Conservation (phyloP, 2,888 invertebrate genomes). For the Sialis lutaria region DNA sequence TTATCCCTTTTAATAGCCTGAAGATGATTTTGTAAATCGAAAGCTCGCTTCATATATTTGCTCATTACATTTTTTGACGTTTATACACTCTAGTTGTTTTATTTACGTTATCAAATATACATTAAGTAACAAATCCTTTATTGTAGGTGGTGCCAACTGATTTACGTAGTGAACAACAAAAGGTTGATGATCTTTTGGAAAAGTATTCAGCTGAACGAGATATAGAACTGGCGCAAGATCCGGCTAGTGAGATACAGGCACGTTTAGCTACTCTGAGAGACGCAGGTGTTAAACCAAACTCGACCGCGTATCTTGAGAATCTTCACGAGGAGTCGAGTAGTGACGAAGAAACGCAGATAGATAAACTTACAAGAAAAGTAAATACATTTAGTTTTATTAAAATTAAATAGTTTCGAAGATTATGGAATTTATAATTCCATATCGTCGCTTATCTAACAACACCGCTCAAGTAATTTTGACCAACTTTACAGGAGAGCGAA, state of each 20-base stretch:
- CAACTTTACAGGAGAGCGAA: too few species aligned
- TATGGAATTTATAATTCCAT: too few species aligned
- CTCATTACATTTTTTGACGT: too few species aligned
- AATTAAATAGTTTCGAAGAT: too few species aligned
- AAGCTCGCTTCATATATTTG: too few species aligned
- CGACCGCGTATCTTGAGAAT: conserved; percentile 20
- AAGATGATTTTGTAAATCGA: too few species aligned
- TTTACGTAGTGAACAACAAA: conserved; percentile 47
- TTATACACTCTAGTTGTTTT: too few species aligned
- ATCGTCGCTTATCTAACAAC: too few species aligned
- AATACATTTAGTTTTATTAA: background rate
- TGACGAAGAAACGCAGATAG: conserved; percentile 22
- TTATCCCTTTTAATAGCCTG: too few species aligned
- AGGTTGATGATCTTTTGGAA: conserved; percentile 48
- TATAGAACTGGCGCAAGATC: conserved; percentile 26
- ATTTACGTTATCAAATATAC: too few species aligned
- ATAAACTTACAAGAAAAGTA: conserved; percentile 24
- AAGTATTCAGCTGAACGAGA: conserved; percentile 29
- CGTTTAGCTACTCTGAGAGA: conserved; percentile 33
- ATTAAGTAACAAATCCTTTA: too few species aligned
- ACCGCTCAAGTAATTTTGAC: too few species aligned
- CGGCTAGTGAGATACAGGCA: conserved; percentile 32
- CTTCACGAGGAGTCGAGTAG: conserved; percentile 19
- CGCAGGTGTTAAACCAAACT: conserved; percentile 23
- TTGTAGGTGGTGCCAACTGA: conserved; percentile 34